Evolutionary conservation across 2,113 vertebrate genomes (phyloP).

Genomic region (Hemibates koningsi): DNA sequence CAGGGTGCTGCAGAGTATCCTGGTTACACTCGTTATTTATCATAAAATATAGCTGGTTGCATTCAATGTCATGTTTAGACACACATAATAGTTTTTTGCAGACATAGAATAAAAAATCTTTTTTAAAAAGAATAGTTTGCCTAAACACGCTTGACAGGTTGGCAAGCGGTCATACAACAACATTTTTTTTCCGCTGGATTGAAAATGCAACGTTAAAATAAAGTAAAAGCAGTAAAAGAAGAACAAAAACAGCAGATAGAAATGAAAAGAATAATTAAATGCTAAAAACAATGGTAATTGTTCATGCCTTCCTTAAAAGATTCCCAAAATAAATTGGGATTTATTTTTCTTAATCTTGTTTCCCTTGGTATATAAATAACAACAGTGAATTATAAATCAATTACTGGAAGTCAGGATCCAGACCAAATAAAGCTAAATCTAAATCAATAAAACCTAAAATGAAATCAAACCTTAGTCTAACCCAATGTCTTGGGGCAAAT

Average conservation of each 20-base stretch:
- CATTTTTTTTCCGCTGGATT: neutral
- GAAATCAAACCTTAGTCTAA: neutral
- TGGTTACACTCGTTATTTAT: neutral
- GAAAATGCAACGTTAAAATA: neutral
- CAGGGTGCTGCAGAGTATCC: neutral
- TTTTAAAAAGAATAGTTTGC: neutral
- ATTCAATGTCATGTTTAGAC: neutral
- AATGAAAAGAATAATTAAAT: neutral
- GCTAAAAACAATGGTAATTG: neutral
- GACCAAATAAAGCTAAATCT: neutral
- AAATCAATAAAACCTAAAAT: constrained; percentile 31
- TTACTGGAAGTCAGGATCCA: neutral
- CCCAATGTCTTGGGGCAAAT: constrained; percentile 18
- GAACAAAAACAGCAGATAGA: neutral
- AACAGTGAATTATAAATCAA: neutral
- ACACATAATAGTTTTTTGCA: neutral
- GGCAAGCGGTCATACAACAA: neutral
- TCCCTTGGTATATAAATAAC: neutral
- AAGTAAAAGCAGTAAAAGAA: neutral
- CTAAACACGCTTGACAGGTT: neutral
- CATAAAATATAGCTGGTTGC: neutral
- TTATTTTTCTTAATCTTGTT: neutral
- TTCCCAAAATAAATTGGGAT: neutral
- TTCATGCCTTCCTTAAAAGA: neutral
- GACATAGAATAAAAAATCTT: neutral